These are phyloP conservation scores for Pammene aurita DNA, from an alignment of 2,888 invertebrate species.

Conservation along the genomic window DNA sequence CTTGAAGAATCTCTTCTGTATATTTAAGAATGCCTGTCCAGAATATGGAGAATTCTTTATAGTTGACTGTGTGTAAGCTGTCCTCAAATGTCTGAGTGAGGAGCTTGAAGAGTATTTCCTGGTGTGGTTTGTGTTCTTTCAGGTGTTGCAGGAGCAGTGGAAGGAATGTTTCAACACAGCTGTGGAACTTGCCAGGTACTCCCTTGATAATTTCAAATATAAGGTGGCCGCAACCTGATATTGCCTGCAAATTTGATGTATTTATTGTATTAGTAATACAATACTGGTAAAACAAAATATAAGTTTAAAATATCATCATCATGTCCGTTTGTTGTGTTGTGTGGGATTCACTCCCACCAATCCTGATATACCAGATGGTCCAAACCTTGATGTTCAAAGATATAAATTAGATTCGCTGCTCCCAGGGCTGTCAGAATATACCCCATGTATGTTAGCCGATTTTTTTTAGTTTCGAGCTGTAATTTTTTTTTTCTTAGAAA, in stretches of 20 bases:
- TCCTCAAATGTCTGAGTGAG: conserved; percentile 86
- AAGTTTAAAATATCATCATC: too few relatives aligned
- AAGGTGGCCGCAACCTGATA: conserved; percentile 91
- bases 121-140: conserved; percentile 75
- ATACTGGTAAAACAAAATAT: neutral
- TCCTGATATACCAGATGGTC: too few relatives aligned
- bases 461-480: too few relatives aligned
- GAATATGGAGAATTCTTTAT: conserved; percentile 85
- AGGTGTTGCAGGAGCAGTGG: conserved; percentile 86
- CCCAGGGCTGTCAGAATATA: too few relatives aligned
- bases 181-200: conserved; percentile 92
- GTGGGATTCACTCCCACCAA: too few relatives aligned
- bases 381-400: too few relatives aligned
- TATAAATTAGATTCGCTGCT: too few relatives aligned
- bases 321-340: too few relatives aligned
- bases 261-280: neutral
- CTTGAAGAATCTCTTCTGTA: conserved; percentile 66
- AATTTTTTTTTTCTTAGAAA: too few relatives aligned
- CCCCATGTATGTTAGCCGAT: too few relatives aligned
- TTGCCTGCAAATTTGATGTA: conserved; percentile 81
- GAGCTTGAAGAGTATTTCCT: conserved; percentile 85
- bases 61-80: conserved; percentile 84
- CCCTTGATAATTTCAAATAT: conserved; percentile 95
- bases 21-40: conserved; percentile 83
- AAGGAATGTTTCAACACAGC: conserved; percentile 88